Conservation (phyloP, 2,797 vertebrate species). For the Anguilla megastoma region DNA sequence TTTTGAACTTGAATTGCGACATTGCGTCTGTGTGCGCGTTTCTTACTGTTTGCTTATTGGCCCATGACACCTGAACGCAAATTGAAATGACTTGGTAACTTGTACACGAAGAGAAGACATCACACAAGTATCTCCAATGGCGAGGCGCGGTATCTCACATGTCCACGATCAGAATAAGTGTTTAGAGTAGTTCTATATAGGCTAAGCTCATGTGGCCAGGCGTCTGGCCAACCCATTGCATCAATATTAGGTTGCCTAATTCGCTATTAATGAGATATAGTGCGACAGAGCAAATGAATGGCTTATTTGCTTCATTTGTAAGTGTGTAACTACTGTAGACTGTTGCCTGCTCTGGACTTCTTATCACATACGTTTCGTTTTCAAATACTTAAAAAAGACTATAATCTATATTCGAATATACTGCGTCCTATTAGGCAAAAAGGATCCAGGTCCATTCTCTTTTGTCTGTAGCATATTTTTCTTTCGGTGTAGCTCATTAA, state of each 20-base stretch:
- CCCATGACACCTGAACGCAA: not conserved
- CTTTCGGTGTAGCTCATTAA: too few relatives aligned
- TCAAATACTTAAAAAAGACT: too few relatives aligned
- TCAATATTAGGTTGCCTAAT: slow-evolving; percentile 34
- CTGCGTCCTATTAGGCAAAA: too few relatives aligned
- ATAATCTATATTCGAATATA: too few relatives aligned
- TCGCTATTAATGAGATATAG: slow-evolving; percentile 28
- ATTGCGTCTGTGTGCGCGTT: not conserved
- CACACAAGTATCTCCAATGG: not conserved
- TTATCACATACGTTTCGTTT: not conserved
- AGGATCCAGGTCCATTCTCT: too few relatives aligned
- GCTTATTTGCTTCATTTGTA: not conserved
- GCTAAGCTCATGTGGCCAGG: not conserved
- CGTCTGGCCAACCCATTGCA: not conserved
- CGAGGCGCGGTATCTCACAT: not conserved
- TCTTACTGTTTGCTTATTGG: not conserved
- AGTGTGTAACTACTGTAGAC: not conserved
- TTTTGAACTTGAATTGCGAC: not conserved
- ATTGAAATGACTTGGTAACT: not conserved
- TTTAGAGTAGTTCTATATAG: not conserved
- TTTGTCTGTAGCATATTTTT: too few relatives aligned
- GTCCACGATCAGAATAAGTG: not conserved
- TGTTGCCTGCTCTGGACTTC: not conserved
- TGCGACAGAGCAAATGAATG: slow-evolving; percentile 1
- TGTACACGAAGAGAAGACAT: not conserved